Base-by-base conservation (phyloP, 2,797 vertebrate species). In the Eleutherodactylus coqui region DNA sequence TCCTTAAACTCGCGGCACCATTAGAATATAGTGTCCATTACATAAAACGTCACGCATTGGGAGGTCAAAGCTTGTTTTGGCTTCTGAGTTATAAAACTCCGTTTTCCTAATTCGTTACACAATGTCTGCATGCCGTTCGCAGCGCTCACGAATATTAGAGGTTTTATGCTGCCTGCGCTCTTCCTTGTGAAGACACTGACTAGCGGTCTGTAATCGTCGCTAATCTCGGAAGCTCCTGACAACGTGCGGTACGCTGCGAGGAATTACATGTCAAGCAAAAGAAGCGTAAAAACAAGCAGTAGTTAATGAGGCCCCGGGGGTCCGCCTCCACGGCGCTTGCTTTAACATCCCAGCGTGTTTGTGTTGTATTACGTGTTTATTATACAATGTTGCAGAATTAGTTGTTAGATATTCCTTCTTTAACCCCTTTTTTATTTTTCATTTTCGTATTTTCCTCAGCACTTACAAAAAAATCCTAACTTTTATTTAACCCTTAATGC, bases 181-280 rank as follows among this genome's bases (percentile, higher is more conserved):
- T 81, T 51, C 19, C 32, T 69, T 0, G 29, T 11, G 58, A 69
- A 69, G 27, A 47, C 45, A 34, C 6, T 82, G 45, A 82, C 72
- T 73, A 82, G 27, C n/a, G 43, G 32, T 82, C 41, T 55, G 49
- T 43, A 38, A 73, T 72, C 58, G n/a, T 72, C n/a, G 55, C 49
- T 82, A 73, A 82, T 72, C 67, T 55, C 0, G 24, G 19, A 75
- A 60, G 81, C 60, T 60, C 81, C 60, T 29, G 51, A 60, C 43
- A 43, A 58, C 34, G 58, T 32, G 24, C 64, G 55, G 58, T 32
- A 32, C 64, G 55, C 29, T 82, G 45, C 34, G 55, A 72, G 58
- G 51, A 83, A 83, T 83, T 60, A 60, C 80, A 82, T 60, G 70
- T 83, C n/a, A 72, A 58, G 38, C 36, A 73, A 83, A 83, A 53